Conservation (phyloP, 2,888 invertebrate species). For the Sericinus montela region DNA sequence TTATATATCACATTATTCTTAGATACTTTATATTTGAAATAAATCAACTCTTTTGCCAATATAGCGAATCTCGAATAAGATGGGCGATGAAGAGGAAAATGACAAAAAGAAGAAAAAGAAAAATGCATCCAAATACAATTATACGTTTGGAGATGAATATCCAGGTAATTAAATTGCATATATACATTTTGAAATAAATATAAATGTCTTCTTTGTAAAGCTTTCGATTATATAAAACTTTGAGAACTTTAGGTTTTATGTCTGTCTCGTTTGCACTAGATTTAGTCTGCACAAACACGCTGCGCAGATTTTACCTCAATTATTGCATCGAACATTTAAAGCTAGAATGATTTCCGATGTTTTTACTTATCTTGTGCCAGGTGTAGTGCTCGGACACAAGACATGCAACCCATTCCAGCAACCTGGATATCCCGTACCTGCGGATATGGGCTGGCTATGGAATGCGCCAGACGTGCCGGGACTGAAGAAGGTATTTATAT, state of each 20-base stretch:
- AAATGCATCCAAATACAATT: slow-evolving; percentile 66
- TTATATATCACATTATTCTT: no score
- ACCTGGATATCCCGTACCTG: slow-evolving; percentile 76
- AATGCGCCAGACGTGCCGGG: slow-evolving; percentile 58
- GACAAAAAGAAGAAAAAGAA: slow-evolving; percentile 62
- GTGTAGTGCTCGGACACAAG: slow-evolving; percentile 75
- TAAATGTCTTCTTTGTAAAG: no score
- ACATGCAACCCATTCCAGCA: slow-evolving; percentile 60
- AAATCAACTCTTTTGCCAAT: no score
- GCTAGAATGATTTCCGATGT: no score
- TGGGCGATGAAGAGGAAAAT: slow-evolving; percentile 57
- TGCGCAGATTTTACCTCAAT: no score
- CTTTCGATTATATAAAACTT: no score
- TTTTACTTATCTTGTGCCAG: slow-evolving; percentile 30
- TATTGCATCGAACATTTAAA: no score
- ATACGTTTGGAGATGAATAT: slow-evolving; percentile 71
- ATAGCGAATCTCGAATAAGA: background rate
- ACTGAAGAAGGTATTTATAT: slow-evolving; percentile 47
- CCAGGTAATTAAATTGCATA: slow-evolving; percentile 51
- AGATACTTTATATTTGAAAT: no score
- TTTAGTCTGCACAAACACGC: no score
- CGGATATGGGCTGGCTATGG: slow-evolving; percentile 85
- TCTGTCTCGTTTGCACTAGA: no score
- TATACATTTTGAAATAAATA: no score
- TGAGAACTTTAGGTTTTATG: no score